Percentiles rank a stretch among this genome's conserved stretches.
Conservation (phyloP, 2,888 invertebrate species). For the Pseudococcus viburni region DNA sequence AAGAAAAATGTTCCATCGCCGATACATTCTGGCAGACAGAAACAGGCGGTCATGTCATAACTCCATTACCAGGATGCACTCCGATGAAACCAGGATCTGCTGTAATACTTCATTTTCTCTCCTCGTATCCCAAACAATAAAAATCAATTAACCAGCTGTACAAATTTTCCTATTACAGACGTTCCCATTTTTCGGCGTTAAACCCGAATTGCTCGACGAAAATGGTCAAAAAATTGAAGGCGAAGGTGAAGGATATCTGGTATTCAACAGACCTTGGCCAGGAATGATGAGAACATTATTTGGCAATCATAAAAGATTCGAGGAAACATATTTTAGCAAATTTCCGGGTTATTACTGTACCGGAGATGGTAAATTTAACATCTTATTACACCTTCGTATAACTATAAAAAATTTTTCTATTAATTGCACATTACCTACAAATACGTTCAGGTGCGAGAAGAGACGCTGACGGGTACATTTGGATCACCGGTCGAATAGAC, state of each 20-base stretch:
- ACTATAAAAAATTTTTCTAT: background rate
- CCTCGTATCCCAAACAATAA: background rate
- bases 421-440: background rate
- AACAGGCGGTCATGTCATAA: slow-evolving; percentile 97
- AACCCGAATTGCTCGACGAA: slow-evolving; percentile 89
- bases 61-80: slow-evolving; percentile 95
- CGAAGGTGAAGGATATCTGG: slow-evolving; percentile 94
- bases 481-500: slow-evolving; percentile 97
- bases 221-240: slow-evolving; percentile 88
- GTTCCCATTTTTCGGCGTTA: slow-evolving; percentile 97
- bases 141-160: background rate
- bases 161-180: slow-evolving; percentile 75
- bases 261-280: slow-evolving; percentile 97
- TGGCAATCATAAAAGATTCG: slow-evolving; percentile 91
- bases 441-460: slow-evolving; percentile 82
- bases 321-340: slow-evolving; percentile 93
- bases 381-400: background rate
- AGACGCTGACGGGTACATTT: slow-evolving; percentile 94
- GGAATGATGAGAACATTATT: slow-evolving; percentile 97
- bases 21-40: slow-evolving; percentile 99
- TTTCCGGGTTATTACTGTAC: slow-evolving; percentile 98
- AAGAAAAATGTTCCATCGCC: slow-evolving; percentile 88
- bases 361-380: slow-evolving; percentile 90
- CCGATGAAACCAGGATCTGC: slow-evolving; percentile 99
- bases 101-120: slow-evolving; percentile 74